phyloP scores from a whole-genome alignment of 2,113 vertebrate species.

The Thermophis baileyi region DNA sequence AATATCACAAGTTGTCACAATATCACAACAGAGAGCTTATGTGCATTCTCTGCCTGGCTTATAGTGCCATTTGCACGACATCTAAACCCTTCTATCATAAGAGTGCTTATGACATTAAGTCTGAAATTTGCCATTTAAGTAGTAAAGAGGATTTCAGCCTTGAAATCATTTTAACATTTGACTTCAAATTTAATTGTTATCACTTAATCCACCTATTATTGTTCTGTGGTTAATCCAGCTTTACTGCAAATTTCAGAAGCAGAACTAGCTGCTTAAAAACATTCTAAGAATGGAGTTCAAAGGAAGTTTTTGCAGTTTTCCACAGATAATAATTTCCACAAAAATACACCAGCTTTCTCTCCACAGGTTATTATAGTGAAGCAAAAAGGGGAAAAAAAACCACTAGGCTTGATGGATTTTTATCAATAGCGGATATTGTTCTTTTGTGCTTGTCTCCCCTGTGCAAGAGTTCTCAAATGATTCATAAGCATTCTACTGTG shows the following conservation, averaged over 20 bases:
- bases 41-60: neutral
- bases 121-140: neutral
- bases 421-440: neutral
- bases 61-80: neutral
- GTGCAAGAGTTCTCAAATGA: neutral
- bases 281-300: neutral
- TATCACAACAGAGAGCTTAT: neutral
- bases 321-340: neutral
- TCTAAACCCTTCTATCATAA: neutral
- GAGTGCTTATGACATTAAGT: neutral
- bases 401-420: neutral
- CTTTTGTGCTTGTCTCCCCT: neutral
- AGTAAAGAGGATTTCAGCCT: neutral
- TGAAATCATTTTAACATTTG: neutral
- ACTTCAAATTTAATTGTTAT: neutral
- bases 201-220: neutral
- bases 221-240: neutral
- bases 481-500: neutral
- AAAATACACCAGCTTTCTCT: neutral
- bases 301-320: neutral
- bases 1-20: neutral
- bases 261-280: neutral
- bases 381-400: neutral
- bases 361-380: neutral
- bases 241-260: neutral